Conservation (phyloP, 2,113 vertebrate genomes). For the Chaenogobius annularis region DNA sequence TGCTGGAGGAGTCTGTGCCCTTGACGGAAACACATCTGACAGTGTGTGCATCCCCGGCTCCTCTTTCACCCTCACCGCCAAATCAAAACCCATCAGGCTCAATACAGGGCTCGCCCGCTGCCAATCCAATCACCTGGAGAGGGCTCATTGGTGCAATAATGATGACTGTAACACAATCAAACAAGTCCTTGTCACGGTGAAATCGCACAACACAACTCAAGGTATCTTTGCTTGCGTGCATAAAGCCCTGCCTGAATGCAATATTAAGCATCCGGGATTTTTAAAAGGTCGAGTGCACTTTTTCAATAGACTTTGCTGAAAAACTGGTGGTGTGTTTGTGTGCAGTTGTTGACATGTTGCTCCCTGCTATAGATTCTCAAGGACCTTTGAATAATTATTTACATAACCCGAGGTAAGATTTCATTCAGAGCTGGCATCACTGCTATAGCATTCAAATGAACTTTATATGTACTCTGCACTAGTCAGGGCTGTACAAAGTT, state of each 20-base stretch:
- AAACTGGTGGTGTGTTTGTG: not conserved
- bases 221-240: constrained; percentile 20
- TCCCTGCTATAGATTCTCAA: not conserved
- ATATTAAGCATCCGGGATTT: constrained; percentile 19
- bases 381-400: constrained; percentile 13
- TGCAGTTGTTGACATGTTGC: constrained; percentile 3
- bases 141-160: constrained; percentile 50
- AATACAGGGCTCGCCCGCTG: constrained; percentile 27
- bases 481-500: not conserved
- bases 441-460: not conserved
- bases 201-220: constrained; percentile 22
- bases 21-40: constrained; percentile 60
- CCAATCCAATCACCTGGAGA: constrained; percentile 35
- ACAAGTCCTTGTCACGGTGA: constrained; percentile 52
- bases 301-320: constrained; percentile 7
- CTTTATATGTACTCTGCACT: not conserved
- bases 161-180: constrained; percentile 68
- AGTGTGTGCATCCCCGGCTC: constrained; percentile 45
- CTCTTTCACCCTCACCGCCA: constrained; percentile 47
- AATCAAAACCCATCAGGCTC: constrained; percentile 54
- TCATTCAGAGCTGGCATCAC: not conserved
- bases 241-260: constrained; percentile 29
- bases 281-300: constrained; percentile 9
- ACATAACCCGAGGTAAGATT: constrained; percentile 2
- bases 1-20: constrained; percentile 27